Conservation (phyloP, 1,140 invertebrate genomes). For the Euwallacea similis region DNA sequence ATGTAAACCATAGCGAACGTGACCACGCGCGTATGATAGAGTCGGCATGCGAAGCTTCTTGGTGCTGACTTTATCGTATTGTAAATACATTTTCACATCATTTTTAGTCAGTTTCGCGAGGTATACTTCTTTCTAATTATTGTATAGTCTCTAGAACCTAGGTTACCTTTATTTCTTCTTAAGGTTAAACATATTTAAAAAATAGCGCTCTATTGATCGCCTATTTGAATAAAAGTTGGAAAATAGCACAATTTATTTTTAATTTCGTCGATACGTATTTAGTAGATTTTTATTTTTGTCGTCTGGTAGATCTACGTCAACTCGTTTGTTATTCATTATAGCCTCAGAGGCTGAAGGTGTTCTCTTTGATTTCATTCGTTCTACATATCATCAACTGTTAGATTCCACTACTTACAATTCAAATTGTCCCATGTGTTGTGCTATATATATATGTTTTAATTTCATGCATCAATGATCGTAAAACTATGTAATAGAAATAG, state of each 20-base stretch:
- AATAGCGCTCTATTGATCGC: conserved; percentile 39
- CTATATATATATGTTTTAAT: conserved; percentile 18
- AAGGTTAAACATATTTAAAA: conserved; percentile 37
- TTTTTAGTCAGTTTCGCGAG: conserved; percentile 41
- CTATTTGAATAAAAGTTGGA: conserved; percentile 46
- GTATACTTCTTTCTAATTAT: conserved; percentile 45
- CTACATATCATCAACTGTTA: conserved; percentile 32
- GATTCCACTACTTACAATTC: conserved; percentile 17
- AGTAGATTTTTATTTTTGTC: conserved; percentile 30
- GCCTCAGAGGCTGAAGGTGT: conserved; percentile 18
- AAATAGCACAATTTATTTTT: conserved; percentile 50
- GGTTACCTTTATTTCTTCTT: conserved; percentile 45
- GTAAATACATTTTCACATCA: conserved; percentile 33
- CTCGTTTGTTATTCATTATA: conserved; percentile 9
- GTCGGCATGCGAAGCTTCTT: conserved; percentile 22
- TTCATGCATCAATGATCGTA: neutral
- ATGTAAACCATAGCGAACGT: conserved; percentile 40
- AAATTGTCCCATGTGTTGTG: conserved; percentile 26
- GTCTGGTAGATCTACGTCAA: no score
- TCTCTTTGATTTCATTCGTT: conserved; percentile 29
- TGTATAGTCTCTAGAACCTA: conserved; percentile 47
- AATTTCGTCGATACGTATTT: conserved; percentile 40
- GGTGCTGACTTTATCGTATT: conserved; percentile 32
- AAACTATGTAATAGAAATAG: neutral
- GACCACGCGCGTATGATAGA: conserved; percentile 41